phyloP scores from a whole-genome alignment of 1,140 invertebrate genomes.

The Chlorops oryzae region DNA sequence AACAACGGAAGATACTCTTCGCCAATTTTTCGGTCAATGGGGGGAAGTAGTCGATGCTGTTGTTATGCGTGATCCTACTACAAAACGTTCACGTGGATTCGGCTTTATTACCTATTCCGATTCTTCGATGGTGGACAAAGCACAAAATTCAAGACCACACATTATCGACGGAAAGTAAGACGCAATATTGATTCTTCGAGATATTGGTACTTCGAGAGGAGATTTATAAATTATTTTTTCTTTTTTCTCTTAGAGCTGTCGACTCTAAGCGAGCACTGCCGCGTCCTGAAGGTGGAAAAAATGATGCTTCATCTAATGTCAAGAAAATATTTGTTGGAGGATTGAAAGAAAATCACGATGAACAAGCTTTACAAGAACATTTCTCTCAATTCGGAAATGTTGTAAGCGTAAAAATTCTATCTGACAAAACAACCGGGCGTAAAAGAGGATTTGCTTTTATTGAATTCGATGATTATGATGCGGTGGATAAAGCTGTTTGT shows the following conservation, averaged over 20 bases:
- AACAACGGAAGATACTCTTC: constrained; percentile 86
- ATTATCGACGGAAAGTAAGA: constrained; percentile 53
- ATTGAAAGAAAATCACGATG: constrained; percentile 81
- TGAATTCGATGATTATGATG: constrained; percentile 91
- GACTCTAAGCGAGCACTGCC: constrained; percentile 96
- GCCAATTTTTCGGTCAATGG: constrained; percentile 90
- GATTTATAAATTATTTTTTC: constrained; percentile 7
- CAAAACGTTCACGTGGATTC: constrained; percentile 84
- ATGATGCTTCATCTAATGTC: constrained; percentile 83
- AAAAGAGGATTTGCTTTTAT: constrained; percentile 92
- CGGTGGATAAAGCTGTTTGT: constrained; percentile 72
- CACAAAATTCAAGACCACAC: constrained; percentile 72
- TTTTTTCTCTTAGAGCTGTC: constrained; percentile 61
- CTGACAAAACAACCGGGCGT: constrained; percentile 84
- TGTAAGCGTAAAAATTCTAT: constrained; percentile 75
- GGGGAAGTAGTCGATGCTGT: constrained; percentile 94
- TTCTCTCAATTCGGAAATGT: constrained; percentile 81
- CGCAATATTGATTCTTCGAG: not conserved
- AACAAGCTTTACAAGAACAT: constrained; percentile 75
- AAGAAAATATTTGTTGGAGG: constrained; percentile 93
- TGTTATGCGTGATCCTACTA: constrained; percentile 95
- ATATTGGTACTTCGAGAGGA: too few species aligned
- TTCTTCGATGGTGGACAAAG: constrained; percentile 86
- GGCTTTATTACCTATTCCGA: constrained; percentile 90
- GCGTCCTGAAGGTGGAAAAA: constrained; percentile 78